Percentiles rank a stretch among this genome's conserved stretches.
These are phyloP conservation scores for Drosophila melanosoma DNA, from an alignment of 2,888 invertebrate genomes.

Conservation along the genomic window DNA sequence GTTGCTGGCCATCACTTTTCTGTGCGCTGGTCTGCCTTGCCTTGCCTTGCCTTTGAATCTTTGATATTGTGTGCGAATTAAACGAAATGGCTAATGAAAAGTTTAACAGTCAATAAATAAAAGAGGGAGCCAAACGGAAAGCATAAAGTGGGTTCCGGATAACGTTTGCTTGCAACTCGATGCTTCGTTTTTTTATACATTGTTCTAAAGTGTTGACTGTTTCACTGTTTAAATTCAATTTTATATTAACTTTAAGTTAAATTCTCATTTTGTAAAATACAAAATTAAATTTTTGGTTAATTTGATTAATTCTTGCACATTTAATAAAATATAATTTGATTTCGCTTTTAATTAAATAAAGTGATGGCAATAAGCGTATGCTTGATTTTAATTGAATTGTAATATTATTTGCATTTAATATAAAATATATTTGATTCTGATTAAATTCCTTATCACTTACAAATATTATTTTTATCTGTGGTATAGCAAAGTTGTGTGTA, in stretches of 20 bases:
- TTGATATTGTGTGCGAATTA: constrained; percentile 78
- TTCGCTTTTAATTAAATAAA: not conserved
- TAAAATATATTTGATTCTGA: not conserved
- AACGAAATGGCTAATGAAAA: constrained; percentile 81
- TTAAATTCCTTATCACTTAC: not conserved
- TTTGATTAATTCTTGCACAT: not conserved
- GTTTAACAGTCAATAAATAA: constrained; percentile 81
- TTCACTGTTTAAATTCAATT: constrained; percentile 26
- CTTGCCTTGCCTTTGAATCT: constrained; percentile 61
- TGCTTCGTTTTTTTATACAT: not conserved
- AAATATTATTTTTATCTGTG: not conserved
- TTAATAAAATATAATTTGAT: not conserved
- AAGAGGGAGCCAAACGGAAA: constrained; percentile 42
- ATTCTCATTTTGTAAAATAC: not conserved
- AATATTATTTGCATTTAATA: not conserved
- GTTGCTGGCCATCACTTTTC: constrained; percentile 14
- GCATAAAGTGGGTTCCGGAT: constrained; percentile 22
- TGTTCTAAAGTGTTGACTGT: constrained; percentile 31
- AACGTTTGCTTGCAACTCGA: not conserved
- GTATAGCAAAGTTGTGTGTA: too few species aligned
- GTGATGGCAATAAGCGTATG: too few species aligned
- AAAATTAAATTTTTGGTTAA: too few species aligned
- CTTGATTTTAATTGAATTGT: not conserved
- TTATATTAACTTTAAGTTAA: not conserved
- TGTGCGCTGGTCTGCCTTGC: constrained; percentile 8